Conservation (phyloP, 1,140 invertebrate species). For the Polypedilum vanderplanki region DNA sequence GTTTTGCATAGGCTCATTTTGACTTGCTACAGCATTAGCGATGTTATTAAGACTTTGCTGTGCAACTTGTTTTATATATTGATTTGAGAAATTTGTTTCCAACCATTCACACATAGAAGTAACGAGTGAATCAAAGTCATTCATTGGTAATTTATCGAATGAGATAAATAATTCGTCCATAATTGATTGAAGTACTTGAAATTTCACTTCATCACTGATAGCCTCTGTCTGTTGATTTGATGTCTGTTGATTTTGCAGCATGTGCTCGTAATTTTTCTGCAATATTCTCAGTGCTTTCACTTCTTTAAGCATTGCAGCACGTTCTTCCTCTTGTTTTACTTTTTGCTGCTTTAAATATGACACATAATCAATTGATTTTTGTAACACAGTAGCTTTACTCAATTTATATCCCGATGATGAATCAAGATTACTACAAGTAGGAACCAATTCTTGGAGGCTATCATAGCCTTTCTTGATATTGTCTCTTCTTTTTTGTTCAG, state of each 20-base stretch:
- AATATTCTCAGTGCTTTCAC: conserved; percentile 88
- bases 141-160: conserved; percentile 80
- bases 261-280: conserved; percentile 91
- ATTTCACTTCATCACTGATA: conserved; percentile 90
- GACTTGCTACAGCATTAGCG: neutral
- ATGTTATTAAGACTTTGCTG: conserved; percentile 12
- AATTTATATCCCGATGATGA: conserved; percentile 85
- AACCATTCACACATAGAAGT: conserved; percentile 92
- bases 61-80: neutral
- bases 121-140: conserved; percentile 88
- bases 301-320: conserved; percentile 88
- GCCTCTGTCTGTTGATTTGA: conserved; percentile 77
- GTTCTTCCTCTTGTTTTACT: conserved; percentile 86
- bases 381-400: conserved; percentile 91
- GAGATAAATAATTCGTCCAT: conserved; percentile 90
- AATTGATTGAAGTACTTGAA: conserved; percentile 92
- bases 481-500: conserved; percentile 93
- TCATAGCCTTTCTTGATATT: conserved; percentile 96
- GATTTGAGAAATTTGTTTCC: conserved; percentile 55
- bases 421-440: conserved; percentile 79
- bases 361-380: conserved; percentile 87
- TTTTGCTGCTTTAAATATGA: conserved; percentile 87
- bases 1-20: conserved; percentile 18
- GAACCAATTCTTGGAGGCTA: conserved; percentile 82
- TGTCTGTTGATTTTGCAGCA: conserved; percentile 91